Evolutionary conservation across 2,113 vertebrate species (phyloP), one percentile per base, ranked within the genome.

Genomic region (Cyprinodon tularosa): DNA sequence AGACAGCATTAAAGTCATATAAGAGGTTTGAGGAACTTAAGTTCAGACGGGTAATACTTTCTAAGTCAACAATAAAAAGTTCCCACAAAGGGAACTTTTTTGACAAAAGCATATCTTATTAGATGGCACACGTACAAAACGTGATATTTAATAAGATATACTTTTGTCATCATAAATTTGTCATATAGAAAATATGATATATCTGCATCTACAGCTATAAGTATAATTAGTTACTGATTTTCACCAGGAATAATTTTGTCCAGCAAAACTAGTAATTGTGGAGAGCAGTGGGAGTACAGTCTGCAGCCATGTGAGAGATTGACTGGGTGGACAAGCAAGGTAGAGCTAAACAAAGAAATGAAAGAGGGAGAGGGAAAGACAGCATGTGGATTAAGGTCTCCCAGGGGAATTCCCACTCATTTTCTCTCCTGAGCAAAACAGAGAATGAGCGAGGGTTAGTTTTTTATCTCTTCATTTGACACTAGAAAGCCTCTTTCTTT

Each of bases 401-500:
- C 81, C 84, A 2, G 68, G 66, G 84, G 84, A 79, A 76, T 84
- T 74, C 75, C 81, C 82, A 81, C 81, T 84, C 73, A 80, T 88
- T 83, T 86, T 88, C 84, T 86, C 85, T 66, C 68, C 71, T 68
- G 76, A 91, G 86, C 45, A 72, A 88, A 82, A 77, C 79, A 72
- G 66, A 74, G 83, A 86, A 68, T 72, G 79, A 83, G 76, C 62
- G 82, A 75, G 82, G 78, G 74, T 81, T 87, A 86, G 81, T 80
- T 83, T 87, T 78, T 87, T 86, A 87, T 87, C 87, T 87, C 77
- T 87, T 86, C 74, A 89, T 88, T 87, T 84, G 82, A 87, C 86
- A 88, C 68, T 38, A 71, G 72, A 81, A 66, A 81, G 70, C 62
- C 64, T 81, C 86, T 78, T 53, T 82, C 39, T 73, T 15, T 73